phyloP scores from a whole-genome alignment of 2,797 vertebrate species.

The Hypotaenidia philippensis region DNA sequence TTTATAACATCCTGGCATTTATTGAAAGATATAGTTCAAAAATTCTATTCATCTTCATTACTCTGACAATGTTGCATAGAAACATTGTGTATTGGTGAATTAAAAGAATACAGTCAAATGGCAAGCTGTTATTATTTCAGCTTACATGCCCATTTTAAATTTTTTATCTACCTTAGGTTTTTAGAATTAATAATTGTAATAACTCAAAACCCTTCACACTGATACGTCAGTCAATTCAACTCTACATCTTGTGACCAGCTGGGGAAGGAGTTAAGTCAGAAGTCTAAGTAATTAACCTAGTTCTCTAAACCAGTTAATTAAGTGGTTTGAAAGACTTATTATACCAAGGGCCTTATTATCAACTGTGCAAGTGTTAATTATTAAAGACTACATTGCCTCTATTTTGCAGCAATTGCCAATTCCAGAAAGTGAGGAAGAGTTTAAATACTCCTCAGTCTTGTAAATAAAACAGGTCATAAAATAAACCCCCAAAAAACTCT shows the following conservation, averaged over 20 bases:
- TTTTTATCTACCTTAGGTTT: background rate
- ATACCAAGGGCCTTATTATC: background rate
- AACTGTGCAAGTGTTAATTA: background rate
- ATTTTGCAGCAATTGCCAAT: background rate
- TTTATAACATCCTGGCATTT: background rate
- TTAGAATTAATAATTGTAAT: background rate
- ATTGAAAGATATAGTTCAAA: background rate
- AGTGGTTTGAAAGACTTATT: background rate
- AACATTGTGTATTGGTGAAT: background rate
- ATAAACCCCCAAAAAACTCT: background rate
- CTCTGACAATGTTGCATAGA: background rate
- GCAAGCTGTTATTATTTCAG: background rate
- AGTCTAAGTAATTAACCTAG: background rate
- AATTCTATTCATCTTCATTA: background rate
- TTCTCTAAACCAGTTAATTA: background rate
- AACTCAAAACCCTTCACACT: background rate
- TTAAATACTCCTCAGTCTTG: background rate
- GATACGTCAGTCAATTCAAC: background rate
- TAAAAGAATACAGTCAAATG: background rate
- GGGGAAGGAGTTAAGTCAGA: background rate
- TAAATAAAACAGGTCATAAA: background rate
- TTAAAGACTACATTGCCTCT: background rate
- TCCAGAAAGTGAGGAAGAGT: background rate
- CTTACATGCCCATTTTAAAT: background rate
- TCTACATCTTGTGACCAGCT: background rate